These are phyloP conservation scores for Neria commutata DNA, from an alignment of 2,888 invertebrate species.

Conservation along the genomic window DNA sequence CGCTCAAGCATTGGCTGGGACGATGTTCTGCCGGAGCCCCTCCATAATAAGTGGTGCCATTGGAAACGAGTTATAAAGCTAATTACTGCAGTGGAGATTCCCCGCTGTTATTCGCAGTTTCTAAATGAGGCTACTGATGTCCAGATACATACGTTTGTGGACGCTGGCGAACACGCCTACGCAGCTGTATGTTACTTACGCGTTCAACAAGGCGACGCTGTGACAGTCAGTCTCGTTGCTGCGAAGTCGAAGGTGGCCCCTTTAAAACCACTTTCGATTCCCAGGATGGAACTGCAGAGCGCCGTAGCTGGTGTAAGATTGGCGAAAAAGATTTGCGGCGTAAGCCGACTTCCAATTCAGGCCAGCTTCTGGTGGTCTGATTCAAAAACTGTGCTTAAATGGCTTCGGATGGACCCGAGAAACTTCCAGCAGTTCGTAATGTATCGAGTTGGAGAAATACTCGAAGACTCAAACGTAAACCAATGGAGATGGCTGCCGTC, in stretches of 20 bases:
- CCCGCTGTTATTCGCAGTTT: conserved; percentile 15
- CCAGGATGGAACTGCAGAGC: conserved; percentile 27
- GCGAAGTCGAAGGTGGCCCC: conserved; percentile 27
- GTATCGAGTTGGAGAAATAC: conserved; percentile 25
- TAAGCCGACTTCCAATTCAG: conserved; percentile 4
- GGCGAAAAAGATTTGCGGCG: conserved; percentile 11
- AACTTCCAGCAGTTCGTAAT: conserved; percentile 27
- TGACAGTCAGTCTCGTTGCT: conserved; percentile 12
- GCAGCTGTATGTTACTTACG: conserved; percentile 6
- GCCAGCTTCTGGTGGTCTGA: conserved; percentile 16
- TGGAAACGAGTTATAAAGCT: conserved; percentile 18
- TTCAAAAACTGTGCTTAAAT: conserved; percentile 29
- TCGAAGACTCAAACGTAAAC: conserved; percentile 22
- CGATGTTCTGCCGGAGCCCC: background rate
- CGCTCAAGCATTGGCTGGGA: conserved; percentile 27
- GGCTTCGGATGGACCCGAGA: conserved; percentile 27
- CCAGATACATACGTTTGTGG: conserved; percentile 22
- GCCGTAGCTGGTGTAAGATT: conserved; percentile 17
- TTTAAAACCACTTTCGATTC: conserved; percentile 24
- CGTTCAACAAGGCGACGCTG: conserved; percentile 6
- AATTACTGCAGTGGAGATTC: conserved; percentile 14
- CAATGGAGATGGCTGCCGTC: conserved; percentile 29
- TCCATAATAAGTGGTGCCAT: conserved; percentile 18
- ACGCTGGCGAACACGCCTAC: conserved; percentile 8
- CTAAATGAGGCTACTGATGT: conserved; percentile 6